Evolutionary conservation across 2,113 vertebrate genomes (phyloP).

Genomic region (zebrafish (Danio rerio)): GRCz12tu NC_133182.1:32495001-32495500

Average conservation of each 20-base stretch:
- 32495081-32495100: not conserved
- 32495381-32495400: not conserved
- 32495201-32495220: conserved; percentile 8
- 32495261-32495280: conserved; percentile 26
- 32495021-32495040: conserved; percentile 89
- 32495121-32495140: not conserved
- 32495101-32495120: not conserved
- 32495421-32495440: not conserved
- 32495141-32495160: conserved; percentile 27
- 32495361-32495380: conserved; percentile 17
- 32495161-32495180: not conserved
- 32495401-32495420: conserved; percentile 6
- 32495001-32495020: conserved; percentile 82
- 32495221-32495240: conserved; percentile 22
- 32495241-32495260: conserved; percentile 45
- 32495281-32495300: conserved; percentile 34
- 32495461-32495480: too few relatives aligned
- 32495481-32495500: too few relatives aligned
- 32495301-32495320: conserved; percentile 3
- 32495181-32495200: conserved; percentile 23
- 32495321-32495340: conserved; percentile 13
- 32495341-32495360: conserved; percentile 28
- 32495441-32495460: too few relatives aligned
- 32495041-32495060: conserved; percentile 86
- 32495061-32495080: not conserved